These are phyloP conservation scores for Tragulus kanchil DNA, from an alignment of 2,113 vertebrate species.

Conservation along the genomic window DNA sequence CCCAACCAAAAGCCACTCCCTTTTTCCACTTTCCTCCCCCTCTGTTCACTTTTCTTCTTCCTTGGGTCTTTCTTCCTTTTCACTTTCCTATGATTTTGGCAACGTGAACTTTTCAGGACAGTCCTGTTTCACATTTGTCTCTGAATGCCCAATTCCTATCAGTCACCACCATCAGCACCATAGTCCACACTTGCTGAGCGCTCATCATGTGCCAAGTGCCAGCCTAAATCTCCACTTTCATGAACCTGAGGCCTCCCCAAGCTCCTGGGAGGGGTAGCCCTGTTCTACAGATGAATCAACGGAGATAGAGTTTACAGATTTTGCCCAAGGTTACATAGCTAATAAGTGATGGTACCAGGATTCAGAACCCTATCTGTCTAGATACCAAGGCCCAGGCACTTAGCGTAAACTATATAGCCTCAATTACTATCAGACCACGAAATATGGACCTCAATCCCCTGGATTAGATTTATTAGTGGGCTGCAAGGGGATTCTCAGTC, in stretches of 20 bases:
- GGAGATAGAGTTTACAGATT: neutral
- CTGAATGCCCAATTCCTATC: neutral
- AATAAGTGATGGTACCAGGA: slow-evolving; percentile 7
- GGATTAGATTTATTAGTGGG: slow-evolving; percentile 43
- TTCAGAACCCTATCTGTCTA: slow-evolving; percentile 25
- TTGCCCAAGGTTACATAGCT: slow-evolving; percentile 13
- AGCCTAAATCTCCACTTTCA: neutral
- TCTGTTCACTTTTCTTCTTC: neutral
- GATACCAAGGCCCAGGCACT: neutral
- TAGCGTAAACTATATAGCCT: neutral
- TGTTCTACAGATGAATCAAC: neutral
- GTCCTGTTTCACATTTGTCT: neutral
- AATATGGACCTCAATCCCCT: neutral
- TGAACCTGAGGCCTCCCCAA: neutral
- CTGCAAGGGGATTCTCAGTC: slow-evolving; percentile 19
- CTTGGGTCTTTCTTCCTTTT: neutral
- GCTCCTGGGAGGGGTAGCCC: neutral
- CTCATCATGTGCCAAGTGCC: neutral
- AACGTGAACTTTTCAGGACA: neutral
- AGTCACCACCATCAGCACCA: neutral
- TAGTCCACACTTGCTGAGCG: neutral
- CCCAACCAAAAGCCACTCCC: neutral
- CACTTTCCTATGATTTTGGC: neutral
- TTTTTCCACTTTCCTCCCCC: neutral
- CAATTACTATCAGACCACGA: neutral